A percentile compares a stretch with the other conserved stretches of the same genome.
Conservation (phyloP, 2,888 invertebrate species). For the Drosophila diplacantha region DNA sequence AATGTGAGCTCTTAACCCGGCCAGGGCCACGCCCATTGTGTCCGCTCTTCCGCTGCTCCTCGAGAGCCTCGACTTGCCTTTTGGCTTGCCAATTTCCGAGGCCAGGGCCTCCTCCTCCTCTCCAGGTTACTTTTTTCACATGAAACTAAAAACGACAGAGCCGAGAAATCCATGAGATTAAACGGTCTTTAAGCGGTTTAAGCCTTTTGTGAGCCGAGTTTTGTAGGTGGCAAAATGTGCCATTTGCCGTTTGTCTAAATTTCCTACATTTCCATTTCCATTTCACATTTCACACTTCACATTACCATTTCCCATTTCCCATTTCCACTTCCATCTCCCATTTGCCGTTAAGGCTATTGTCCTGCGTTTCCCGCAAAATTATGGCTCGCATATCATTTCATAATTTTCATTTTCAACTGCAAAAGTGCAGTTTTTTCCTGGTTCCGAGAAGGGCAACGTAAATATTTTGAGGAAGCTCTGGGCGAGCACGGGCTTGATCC, state of each 20-base stretch:
- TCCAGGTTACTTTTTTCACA: slow-evolving; percentile 38
- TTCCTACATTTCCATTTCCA: not conserved
- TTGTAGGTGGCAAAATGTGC: slow-evolving; percentile 66
- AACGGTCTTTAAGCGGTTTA: slow-evolving; percentile 65
- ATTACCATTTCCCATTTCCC: not conserved
- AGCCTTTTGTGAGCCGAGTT: slow-evolving; percentile 66
- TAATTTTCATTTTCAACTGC: slow-evolving; percentile 40
- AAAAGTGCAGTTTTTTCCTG: slow-evolving; percentile 1
- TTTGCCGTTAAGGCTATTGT: slow-evolving; percentile 23
- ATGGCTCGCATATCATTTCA: slow-evolving; percentile 56
- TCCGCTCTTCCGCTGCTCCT: slow-evolving; percentile 33
- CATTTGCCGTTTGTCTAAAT: slow-evolving; percentile 9
- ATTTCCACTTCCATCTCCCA: not conserved
- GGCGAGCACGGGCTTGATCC: slow-evolving; percentile 6
- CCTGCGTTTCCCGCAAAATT: slow-evolving; percentile 42
- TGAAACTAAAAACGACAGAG: slow-evolving; percentile 66
- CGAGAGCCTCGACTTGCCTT: slow-evolving; percentile 16
- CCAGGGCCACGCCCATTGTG: slow-evolving; percentile 47
- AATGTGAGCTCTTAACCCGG: slow-evolving; percentile 66
- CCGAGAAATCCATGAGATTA: slow-evolving; percentile 64
- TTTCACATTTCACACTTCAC: not conserved
- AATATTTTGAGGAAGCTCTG: slow-evolving; percentile 54
- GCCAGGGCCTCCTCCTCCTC: not conserved
- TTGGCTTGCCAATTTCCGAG: slow-evolving; percentile 22
- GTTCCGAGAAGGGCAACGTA: slow-evolving; percentile 48